phyloP scores from a whole-genome alignment of 2,797 vertebrate genomes.

The Sebastes nivosus region DNA sequence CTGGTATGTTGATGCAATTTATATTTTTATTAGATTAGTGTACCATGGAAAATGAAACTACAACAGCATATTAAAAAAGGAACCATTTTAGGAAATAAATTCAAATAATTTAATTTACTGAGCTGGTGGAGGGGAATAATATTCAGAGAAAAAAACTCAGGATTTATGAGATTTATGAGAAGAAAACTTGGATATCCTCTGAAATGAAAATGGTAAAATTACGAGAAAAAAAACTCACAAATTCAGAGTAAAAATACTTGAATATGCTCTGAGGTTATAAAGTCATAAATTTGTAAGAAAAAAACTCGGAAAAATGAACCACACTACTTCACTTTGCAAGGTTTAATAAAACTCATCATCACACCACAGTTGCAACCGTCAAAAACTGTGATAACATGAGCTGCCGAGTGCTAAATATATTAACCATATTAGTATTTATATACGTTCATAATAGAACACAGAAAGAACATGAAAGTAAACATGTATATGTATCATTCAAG shows the following conservation, averaged over 20 bases:
- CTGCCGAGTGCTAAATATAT: background rate
- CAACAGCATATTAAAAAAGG: background rate
- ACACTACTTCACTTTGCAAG: background rate
- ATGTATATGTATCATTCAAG: background rate
- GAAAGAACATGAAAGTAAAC: background rate
- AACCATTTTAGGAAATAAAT: background rate
- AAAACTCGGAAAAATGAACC: background rate
- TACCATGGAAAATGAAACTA: background rate
- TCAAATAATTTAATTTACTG: background rate
- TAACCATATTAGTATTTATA: background rate
- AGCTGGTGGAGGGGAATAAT: background rate
- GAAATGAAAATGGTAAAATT: background rate
- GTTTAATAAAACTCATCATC: background rate
- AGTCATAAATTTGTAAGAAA: background rate
- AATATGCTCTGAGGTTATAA: background rate
- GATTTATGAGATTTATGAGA: background rate
- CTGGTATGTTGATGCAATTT: background rate
- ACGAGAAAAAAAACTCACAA: background rate
- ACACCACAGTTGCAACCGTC: background rate
- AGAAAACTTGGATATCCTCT: background rate
- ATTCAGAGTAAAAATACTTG: background rate
- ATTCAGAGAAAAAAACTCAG: background rate
- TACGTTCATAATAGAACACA: too few relatives aligned
- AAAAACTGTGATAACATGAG: background rate
- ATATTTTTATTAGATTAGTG: background rate